phyloP scores from a whole-genome alignment of 64 coral and sea anemone species.

The Stichodactyla helianthus region DNA sequence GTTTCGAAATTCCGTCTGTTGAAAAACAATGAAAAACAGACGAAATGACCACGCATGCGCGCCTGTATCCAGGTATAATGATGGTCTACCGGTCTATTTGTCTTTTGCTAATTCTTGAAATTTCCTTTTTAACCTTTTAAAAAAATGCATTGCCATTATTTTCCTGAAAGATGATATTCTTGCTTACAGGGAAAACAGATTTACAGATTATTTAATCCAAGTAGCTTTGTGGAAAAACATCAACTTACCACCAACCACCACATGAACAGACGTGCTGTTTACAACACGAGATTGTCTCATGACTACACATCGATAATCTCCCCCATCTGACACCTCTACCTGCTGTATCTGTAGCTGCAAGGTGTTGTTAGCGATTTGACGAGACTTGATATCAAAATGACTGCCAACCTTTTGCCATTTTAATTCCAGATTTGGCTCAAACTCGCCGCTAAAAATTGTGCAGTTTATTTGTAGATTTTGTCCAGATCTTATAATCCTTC shows the following conservation, averaged over 20 bases:
- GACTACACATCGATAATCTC: not conserved
- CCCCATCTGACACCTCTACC: not conserved
- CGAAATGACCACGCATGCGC: not conserved
- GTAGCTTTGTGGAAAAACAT: not conserved
- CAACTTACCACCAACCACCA: not conserved
- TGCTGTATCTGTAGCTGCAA: not conserved
- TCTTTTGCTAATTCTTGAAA: no score
- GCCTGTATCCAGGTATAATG: not conserved
- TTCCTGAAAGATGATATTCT: not conserved
- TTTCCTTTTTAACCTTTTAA: no score
- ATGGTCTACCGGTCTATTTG: not conserved
- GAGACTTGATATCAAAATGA: not conserved
- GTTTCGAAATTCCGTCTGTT: not conserved
- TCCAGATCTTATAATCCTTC: not conserved
- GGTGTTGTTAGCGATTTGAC: not conserved
- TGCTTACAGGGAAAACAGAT: not conserved
- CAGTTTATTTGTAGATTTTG: slow-evolving; percentile 9
- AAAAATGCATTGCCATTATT: not conserved
- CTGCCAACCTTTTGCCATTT: not conserved
- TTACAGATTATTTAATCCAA: not conserved
- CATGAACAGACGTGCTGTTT: not conserved
- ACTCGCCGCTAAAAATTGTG: not conserved
- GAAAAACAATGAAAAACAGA: not conserved
- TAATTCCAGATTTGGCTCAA: not conserved
- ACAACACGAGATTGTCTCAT: not conserved